These are phyloP conservation scores for Paracanthobrama guichenoti DNA, from an alignment of 2,113 vertebrate species.

Conservation along the genomic window DNA sequence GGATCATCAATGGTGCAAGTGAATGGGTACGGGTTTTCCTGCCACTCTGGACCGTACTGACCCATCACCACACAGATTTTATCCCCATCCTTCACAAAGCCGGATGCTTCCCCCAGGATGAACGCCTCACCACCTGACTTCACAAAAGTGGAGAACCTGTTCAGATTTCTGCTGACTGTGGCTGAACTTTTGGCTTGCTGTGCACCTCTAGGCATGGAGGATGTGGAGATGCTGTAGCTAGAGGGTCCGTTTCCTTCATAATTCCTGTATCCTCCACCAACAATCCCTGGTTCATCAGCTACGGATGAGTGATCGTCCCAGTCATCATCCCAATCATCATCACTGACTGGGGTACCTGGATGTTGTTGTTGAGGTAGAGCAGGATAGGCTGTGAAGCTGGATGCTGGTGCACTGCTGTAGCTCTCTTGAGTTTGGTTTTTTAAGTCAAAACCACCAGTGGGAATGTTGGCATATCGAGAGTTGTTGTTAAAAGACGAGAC, in stretches of 20 bases:
- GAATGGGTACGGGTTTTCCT: slow-evolving; percentile 96
- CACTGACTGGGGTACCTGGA: slow-evolving; percentile 84
- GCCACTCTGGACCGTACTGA: slow-evolving; percentile 90
- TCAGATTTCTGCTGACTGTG: slow-evolving; percentile 91
- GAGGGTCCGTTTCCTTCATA: slow-evolving; percentile 79
- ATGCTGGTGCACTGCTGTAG: slow-evolving; percentile 62
- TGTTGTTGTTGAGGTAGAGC: slow-evolving; percentile 70
- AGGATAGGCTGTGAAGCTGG: slow-evolving; percentile 64
- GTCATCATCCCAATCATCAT: slow-evolving; percentile 98
- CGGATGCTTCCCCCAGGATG: slow-evolving; percentile 88
- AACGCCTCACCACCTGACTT: slow-evolving; percentile 97
- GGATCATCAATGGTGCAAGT: slow-evolving; percentile 92
- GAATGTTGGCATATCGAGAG: slow-evolving; percentile 81
- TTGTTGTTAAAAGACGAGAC: slow-evolving; percentile 68
- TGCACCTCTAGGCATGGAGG: slow-evolving; percentile 70
- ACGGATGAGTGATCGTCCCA: slow-evolving; percentile 96
- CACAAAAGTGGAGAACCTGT: slow-evolving; percentile 96
- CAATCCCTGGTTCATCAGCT: slow-evolving; percentile 84
- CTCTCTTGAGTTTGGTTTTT: slow-evolving; percentile 67
- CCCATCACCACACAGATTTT: slow-evolving; percentile 93
- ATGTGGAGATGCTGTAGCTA: slow-evolving; percentile 81
- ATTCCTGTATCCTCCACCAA: slow-evolving; percentile 75
- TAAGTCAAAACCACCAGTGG: slow-evolving; percentile 76
- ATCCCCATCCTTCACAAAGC: slow-evolving; percentile 93
- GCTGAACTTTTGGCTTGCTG: slow-evolving; percentile 87